Evolutionary conservation across 1,140 invertebrate species (phyloP).

Genomic region (Drosophila ogumai): DNA sequence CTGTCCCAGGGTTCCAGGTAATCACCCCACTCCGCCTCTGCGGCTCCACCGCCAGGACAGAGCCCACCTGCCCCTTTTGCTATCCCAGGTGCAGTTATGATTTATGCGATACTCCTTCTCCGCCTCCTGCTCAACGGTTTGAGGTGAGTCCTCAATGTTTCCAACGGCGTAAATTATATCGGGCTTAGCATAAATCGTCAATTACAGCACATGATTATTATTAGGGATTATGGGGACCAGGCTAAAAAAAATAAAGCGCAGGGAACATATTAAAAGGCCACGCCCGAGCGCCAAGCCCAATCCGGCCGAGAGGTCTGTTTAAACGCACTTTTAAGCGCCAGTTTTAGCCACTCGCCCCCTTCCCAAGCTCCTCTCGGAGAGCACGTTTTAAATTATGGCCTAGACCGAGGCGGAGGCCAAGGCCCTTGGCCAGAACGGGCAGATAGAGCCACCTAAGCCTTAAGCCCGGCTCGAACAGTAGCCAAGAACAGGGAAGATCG

Average conservation of each 20-base stretch:
- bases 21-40: constrained; percentile 11
- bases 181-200: constrained; percentile 81
- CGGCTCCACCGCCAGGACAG: neutral
- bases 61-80: constrained; percentile 22
- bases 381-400: constrained; percentile 63
- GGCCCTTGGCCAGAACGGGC: constrained; percentile 6
- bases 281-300: constrained; percentile 76
- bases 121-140: constrained; percentile 31
- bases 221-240: constrained; percentile 72
- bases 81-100: constrained; percentile 78
- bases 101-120: constrained; percentile 59
- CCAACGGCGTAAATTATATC: constrained; percentile 80
- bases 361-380: constrained; percentile 21
- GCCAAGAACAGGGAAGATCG: constrained; percentile 48
- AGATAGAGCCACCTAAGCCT: constrained; percentile 5
- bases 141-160: constrained; percentile 67
- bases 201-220: constrained; percentile 83
- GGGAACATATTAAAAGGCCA: constrained; percentile 47
- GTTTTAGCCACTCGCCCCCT: constrained; percentile 53
- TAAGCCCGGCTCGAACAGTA: constrained; percentile 23
- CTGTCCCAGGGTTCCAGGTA: constrained; percentile 19
- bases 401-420: constrained; percentile 30
- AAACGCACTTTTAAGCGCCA: constrained; percentile 75
- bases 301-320: constrained; percentile 67
- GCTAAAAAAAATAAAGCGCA: constrained; percentile 4